Base-by-base conservation (phyloP, 2,888 invertebrate species). In the Lamproptera curius region DNA sequence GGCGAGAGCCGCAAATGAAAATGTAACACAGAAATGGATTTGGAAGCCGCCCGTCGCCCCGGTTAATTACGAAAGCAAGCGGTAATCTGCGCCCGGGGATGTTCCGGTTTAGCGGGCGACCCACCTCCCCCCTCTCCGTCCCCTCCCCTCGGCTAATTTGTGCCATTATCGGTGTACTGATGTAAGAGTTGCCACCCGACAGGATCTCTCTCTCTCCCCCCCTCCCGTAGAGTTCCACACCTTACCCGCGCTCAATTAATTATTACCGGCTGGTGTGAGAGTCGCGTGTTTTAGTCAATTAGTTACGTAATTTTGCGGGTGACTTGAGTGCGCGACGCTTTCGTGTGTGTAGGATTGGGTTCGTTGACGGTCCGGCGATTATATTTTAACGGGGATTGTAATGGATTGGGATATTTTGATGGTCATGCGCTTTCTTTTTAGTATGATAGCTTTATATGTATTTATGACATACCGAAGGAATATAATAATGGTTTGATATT, bases 11-110 rank as follows among this genome's bases (percentile, higher is more conserved):
- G 68, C 87, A 86, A 87, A 87, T 87, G 87, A 87, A 87, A 87
- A 86, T 87, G 87, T 87, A 85, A 87, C 86, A 86, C 80, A 83
- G 87, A 87, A 87, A 87, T 86, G 87, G 87, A 86, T 87, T 87
- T 83, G 85, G 86, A 85, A 83, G 85, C 86, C 85, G 83, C 84
- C 84, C 84, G 86, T 84, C 84, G 86, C 86, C 83, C 81, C 85
- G 85, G 87, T 87, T 87, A 87, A 87, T 87, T 87, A 87, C 87
- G 86, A 87, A 86, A 87, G 87, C 87, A 87, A 87, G 86, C 87
- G 86, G 87, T 86, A 86, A 86, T 86, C 87, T 86, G 86, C 87
- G 85, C 87, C 80, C 82, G 76, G 86, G 86, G 86, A 86, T 86
- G 86, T 86, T 85, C 86, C 85, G 85, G 86, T 85, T 85, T 86